Evolutionary conservation across 2,797 vertebrate genomes (phyloP), one percentile per base, ranked within the genome.

Genomic region (Phataginus tetradactyla): DNA sequence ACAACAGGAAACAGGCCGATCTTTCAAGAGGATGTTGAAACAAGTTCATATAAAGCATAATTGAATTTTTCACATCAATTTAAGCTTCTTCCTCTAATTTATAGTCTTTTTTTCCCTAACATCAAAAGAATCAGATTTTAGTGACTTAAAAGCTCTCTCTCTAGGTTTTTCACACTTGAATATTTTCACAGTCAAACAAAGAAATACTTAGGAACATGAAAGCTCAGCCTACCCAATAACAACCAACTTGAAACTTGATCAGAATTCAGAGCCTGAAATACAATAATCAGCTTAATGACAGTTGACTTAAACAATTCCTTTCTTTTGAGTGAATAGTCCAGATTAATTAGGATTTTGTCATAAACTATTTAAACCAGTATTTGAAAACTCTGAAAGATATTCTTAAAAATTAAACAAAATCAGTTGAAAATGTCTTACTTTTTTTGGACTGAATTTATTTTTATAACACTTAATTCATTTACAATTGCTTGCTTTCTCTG

Each of bases 121-220:
- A 98, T 98, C 98, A 98, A 98, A 98, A 98, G 97, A 98, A 96
- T 97, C 61, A 95, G 86, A 79, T 83, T 95, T 96, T 92, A 88
- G 91, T 88, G 92, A 97, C 95, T 98, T 98, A 97, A 97, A 98
- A 95, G 92, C 92, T 91, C 37, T 97, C 77, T 78, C 77, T 97
- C 89, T 95, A 96, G 78, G 84, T 93, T 98, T 98, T 98, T 98
- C 96, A 96, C 98, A 97, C 97, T 97, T 97, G 97, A 96, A 81
- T 95, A 96, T 98, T 96, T 98, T 96, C 91, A 98, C 96, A 98
- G 93, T 97, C 93, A 97, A 98, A 98, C 97, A 98, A 98, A 98
- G 97, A 97, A 97, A 98, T 97, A 97, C 97, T 97, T 96, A 95
- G 97, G 97, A 97, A 97, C 94, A 95, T 91, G 97, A 97, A 97